phyloP scores from a whole-genome alignment of 1,140 invertebrate species.

The Drosophila sulfurigaster region DNA sequence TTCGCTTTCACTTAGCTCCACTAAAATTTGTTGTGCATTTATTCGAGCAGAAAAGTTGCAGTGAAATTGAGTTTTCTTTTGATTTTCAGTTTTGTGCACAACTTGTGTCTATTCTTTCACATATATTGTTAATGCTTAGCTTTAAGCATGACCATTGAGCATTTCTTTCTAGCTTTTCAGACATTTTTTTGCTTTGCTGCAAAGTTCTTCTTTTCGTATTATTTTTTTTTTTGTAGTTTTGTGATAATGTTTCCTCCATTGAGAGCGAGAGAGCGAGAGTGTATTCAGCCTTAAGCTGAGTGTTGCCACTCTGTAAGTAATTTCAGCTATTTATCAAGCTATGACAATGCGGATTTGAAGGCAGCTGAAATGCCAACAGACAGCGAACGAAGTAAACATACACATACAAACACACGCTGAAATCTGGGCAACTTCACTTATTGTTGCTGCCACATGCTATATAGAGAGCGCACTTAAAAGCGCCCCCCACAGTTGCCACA shows the following conservation, averaged over 20 bases:
- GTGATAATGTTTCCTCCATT: constrained; percentile 11
- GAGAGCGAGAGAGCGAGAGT: constrained; percentile 6
- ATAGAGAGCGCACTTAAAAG: constrained; percentile 43
- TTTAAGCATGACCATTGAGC: constrained; percentile 8
- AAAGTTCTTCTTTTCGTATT: neutral
- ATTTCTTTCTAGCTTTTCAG: constrained; percentile 5
- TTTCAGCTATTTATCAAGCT: constrained; percentile 80
- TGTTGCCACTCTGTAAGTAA: constrained; percentile 59
- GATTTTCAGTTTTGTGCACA: neutral
- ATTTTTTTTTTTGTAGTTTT: neutral
- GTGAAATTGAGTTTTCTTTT: constrained; percentile 2
- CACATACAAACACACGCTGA: constrained; percentile 3
- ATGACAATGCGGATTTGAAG: constrained; percentile 75
- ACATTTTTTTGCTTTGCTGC: neutral
- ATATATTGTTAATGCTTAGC: neutral
- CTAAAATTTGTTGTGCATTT: constrained; percentile 3
- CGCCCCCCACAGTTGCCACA: constrained; percentile 29
- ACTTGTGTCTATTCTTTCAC: neutral
- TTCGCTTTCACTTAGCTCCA: neutral
- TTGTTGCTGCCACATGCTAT: constrained; percentile 20
- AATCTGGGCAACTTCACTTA: constrained; percentile 42
- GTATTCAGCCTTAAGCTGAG: constrained; percentile 11
- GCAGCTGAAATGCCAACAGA: constrained; percentile 64
- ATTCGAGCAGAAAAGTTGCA: constrained; percentile 3
- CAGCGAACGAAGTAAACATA: neutral